Conservation (phyloP, 2,888 invertebrate species). For the Harpalus rufipes region DNA sequence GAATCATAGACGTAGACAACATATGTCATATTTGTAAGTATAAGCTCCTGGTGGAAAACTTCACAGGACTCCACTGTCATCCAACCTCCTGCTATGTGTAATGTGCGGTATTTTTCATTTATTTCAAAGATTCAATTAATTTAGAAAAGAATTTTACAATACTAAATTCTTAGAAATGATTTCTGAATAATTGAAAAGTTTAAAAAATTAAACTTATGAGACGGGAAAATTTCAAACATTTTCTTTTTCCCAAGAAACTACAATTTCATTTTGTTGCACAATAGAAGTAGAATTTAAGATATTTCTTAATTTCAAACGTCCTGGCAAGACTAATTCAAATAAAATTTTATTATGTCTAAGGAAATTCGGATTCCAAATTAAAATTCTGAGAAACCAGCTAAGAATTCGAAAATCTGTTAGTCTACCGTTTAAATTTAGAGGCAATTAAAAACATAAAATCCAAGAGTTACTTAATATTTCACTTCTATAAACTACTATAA, state of each 20-base stretch:
- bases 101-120: neutral
- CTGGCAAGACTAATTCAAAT: neutral
- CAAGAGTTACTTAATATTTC: no score
- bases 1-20: no score
- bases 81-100: neutral
- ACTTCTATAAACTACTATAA: no score
- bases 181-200: neutral
- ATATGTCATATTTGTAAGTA: no score
- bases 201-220: neutral
- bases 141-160: constrained; percentile 7
- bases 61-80: no score
- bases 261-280: neutral
- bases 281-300: neutral
- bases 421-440: neutral
- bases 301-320: neutral
- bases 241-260: neutral
- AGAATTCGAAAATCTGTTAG: neutral
- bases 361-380: neutral
- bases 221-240: neutral
- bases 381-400: constrained; percentile 6
- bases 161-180: neutral
- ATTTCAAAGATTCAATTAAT: constrained; percentile 7
- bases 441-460: no score
- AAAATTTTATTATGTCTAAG: neutral
- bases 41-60: no score